phyloP scores from a whole-genome alignment of 2,888 invertebrate genomes.

The Monopis laevigella region DNA sequence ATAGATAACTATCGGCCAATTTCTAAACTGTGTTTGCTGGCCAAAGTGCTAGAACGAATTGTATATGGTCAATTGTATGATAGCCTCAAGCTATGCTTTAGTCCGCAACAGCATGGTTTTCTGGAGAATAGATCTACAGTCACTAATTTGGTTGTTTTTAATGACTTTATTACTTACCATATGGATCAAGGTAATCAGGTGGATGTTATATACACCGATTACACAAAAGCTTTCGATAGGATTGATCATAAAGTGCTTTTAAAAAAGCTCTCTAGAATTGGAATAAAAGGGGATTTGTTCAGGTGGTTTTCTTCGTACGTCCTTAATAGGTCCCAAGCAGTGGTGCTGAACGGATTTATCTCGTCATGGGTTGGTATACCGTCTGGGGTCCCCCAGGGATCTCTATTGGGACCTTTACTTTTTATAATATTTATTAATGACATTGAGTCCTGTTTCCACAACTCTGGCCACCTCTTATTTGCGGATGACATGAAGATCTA shows the following conservation, averaged over 20 bases:
- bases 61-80: constrained; percentile 12
- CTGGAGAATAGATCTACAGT: constrained; percentile 17
- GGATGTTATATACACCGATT: constrained; percentile 19
- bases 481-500: constrained; percentile 14
- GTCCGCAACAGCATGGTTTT: constrained; percentile 16
- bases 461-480: constrained; percentile 1
- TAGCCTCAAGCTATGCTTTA: constrained; percentile 12
- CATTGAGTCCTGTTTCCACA: neutral
- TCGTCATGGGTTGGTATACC: no score
- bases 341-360: constrained; percentile 10
- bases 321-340: constrained; percentile 8
- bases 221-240: constrained; percentile 19
- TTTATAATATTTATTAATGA: constrained; percentile 13
- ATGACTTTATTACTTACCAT: constrained; percentile 2
- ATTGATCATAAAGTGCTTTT: constrained; percentile 12
- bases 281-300: constrained; percentile 1
- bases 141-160: constrained; percentile 17
- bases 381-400: constrained; percentile 15
- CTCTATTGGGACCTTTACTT: constrained; percentile 11
- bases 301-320: constrained; percentile 13
- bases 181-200: constrained; percentile 13
- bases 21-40: constrained; percentile 11
- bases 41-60: constrained; percentile 14
- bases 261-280: constrained; percentile 1
- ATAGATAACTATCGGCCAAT: constrained; percentile 14